phyloP scores from a whole-genome alignment of 1,140 invertebrate genomes.

The Magallana ariakensis region DNA sequence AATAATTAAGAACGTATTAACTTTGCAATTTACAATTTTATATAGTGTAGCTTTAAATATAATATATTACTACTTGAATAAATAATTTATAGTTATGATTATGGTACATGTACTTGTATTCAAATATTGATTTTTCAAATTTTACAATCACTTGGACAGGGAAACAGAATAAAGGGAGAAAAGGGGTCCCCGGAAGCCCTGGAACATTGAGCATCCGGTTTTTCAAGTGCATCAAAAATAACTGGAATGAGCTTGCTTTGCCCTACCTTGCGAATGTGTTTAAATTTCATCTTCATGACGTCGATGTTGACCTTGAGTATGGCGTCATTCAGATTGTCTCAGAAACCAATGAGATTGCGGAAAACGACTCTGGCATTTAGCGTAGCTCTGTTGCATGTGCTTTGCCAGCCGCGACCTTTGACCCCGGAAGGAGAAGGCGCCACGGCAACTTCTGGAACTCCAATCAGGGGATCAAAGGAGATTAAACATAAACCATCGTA shows the following conservation, averaged over 20 bases:
- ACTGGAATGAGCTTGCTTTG: conserved; percentile 63
- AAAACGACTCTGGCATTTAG: conserved; percentile 73
- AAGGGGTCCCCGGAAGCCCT: conserved; percentile 67
- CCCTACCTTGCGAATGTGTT: conserved; percentile 55
- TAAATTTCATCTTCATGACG: conserved; percentile 55
- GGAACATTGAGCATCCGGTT: conserved; percentile 71
- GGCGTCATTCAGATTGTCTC: conserved; percentile 52
- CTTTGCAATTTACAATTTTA: no score
- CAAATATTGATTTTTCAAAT: background rate
- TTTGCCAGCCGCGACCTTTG: conserved; percentile 64
- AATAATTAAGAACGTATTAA: no score
- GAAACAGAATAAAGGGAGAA: conserved; percentile 23
- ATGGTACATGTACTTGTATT: no score
- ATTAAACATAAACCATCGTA: conserved; percentile 61
- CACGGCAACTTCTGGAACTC: conserved; percentile 29
- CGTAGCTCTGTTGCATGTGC: conserved; percentile 72
- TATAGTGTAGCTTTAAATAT: no score
- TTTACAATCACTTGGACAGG: background rate
- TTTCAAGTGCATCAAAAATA: conserved; percentile 61
- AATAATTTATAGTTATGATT: no score
- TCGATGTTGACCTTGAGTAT: conserved; percentile 54
- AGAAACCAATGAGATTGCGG: conserved; percentile 65
- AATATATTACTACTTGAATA: no score
- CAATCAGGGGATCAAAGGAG: conserved; percentile 26
- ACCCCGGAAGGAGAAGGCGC: conserved; percentile 42